Evolutionary conservation across 2,797 vertebrate genomes (phyloP), one percentile per base, ranked within the genome.

Genomic region (Anguilla megastoma): DNA sequence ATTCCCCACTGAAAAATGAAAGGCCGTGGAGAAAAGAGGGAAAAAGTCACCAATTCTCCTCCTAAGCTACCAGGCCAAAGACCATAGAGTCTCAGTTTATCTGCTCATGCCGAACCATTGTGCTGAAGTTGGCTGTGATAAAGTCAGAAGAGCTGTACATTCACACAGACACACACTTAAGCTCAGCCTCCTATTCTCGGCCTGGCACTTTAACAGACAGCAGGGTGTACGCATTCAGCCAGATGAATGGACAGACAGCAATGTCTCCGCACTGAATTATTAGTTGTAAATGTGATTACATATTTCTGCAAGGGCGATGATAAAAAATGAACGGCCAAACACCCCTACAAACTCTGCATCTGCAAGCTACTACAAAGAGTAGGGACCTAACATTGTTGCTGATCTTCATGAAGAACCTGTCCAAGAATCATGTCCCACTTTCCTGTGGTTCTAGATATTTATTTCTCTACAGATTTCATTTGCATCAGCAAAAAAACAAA

Each of bases 111-210:
- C 85, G 8, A 9, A 41, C 52, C 71, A 33, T 41, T 56, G 4
- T 2, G 54, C 54, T 88, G 71, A 85, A 88, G 33, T 85, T 60
- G 66, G 87, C 66, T 88, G 33, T 27, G 50, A 56, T 82, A 76
- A 88, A 85, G 80, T 76, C 83, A 79, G 69, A 33, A 48, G 48
- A 36, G 18, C 30, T 74, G 82, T n/a, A 24, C 24, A 84, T 84
- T 3, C 27, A 33, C 48, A 56, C 16, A 2, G 4, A 16, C 27
- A 56, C 30, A 58, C 54, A 1, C 24, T 33, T 48, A 14, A 45
- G 16, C 36, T 14, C n/a, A 30, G 83, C 54, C 69, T 79, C 30
- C 21, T 0, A 4, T 71, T 84, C 33, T 79, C 24, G 16, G 30
- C 69, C 48, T 76, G 24, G 1, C 41, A 30, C 79, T 33, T n/a